Evolutionary conservation across 2,888 invertebrate genomes (phyloP).

Genomic region (Microctonus aethiopoides): DNA sequence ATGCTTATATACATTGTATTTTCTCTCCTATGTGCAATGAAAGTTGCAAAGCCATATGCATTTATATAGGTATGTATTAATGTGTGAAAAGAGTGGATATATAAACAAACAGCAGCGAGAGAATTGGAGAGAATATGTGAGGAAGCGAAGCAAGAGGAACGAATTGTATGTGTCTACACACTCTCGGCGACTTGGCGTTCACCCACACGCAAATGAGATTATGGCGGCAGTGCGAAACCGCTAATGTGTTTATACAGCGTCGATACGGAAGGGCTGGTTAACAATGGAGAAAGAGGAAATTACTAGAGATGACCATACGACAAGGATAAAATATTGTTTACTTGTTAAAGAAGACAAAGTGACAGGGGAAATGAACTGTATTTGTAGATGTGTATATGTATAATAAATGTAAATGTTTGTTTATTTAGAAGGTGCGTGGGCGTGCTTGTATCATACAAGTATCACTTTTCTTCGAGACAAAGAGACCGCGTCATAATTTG

Average conservation of each 20-base stretch:
- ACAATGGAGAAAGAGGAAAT: neutral
- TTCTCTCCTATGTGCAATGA: too few species aligned
- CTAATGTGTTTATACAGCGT: slow-evolving; percentile 47
- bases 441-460: slow-evolving; percentile 16
- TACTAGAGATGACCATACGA: slow-evolving; percentile 15
- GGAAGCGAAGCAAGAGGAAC: slow-evolving; percentile 4
- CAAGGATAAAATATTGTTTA: neutral
- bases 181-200: slow-evolving; percentile 30
- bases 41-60: too few species aligned
- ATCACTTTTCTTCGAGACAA: slow-evolving; percentile 34
- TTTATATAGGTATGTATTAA: too few species aligned
- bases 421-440: slow-evolving; percentile 8
- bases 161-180: slow-evolving; percentile 16
- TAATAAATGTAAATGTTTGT: neutral
- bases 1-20: too few species aligned
- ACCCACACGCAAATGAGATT: slow-evolving; percentile 40
- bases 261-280: slow-evolving; percentile 37
- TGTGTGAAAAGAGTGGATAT: neutral
- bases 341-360: neutral
- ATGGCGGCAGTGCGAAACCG: slow-evolving; percentile 42
- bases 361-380: too few species aligned
- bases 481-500: slow-evolving; percentile 40
- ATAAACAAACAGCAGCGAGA: neutral
- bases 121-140: neutral
- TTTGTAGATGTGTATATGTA: neutral